Percentiles rank a stretch among this genome's conserved stretches.
Evolutionary conservation across 2,888 invertebrate genomes (phyloP).

Genomic region (Drosophila paramelanica): DNA sequence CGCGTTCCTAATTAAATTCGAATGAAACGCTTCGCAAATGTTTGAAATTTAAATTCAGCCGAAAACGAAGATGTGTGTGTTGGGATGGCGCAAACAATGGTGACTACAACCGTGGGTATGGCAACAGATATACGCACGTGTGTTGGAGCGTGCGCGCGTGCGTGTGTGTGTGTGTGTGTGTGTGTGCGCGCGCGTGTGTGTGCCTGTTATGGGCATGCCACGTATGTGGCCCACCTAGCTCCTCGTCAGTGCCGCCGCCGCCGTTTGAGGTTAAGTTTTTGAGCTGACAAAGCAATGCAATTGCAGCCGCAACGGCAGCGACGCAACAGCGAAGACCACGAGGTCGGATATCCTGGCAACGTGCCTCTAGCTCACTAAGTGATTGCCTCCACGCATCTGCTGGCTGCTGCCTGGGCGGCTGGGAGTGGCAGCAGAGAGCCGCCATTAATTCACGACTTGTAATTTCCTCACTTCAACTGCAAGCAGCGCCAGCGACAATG

Average conservation of each 20-base stretch:
- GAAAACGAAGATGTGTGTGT: constrained; percentile 9
- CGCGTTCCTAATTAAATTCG: constrained; percentile 76
- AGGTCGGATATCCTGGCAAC: constrained; percentile 78
- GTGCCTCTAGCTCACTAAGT: constrained; percentile 60
- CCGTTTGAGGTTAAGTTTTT: constrained; percentile 77
- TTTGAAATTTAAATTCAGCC: constrained; percentile 59
- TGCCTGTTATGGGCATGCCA: constrained; percentile 47
- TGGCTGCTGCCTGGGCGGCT: constrained; percentile 7
- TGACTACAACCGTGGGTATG: constrained; percentile 21
- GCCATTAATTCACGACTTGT: constrained; percentile 83
- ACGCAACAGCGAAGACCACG: constrained; percentile 55
- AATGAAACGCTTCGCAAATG: constrained; percentile 49
- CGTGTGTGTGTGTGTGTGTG: no score
- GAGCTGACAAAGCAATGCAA: constrained; percentile 77
- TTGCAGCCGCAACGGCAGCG: constrained; percentile 57
- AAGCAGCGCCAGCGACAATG: constrained; percentile 38
- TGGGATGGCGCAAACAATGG: constrained; percentile 38
- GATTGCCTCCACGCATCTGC: constrained; percentile 46
- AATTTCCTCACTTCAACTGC: constrained; percentile 83
- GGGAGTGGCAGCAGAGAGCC: constrained; percentile 34
- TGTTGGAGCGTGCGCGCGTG: no score
- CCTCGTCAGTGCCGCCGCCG: constrained; percentile 31
- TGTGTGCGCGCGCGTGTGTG: background rate
- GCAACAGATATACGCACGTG: constrained; percentile 17
- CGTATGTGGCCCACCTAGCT: constrained; percentile 48